Conservation (phyloP, 2,113 vertebrate genomes). For the Eretmochelys imbricata region DNA sequence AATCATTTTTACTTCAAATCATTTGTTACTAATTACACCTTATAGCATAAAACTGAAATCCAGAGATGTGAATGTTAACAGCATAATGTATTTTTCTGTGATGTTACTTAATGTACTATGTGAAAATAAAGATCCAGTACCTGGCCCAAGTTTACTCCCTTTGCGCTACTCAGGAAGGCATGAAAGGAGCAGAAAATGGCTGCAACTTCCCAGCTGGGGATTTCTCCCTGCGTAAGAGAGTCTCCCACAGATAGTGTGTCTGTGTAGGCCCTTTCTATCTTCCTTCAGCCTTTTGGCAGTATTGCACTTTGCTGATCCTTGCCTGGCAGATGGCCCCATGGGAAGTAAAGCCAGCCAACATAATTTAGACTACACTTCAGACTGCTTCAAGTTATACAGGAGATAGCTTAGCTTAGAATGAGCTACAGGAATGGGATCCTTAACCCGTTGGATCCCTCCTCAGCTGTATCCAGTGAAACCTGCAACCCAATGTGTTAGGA, state of each 20-base stretch:
- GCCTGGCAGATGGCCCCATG: not conserved
- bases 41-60: slow-evolving; percentile 25
- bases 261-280: not conserved
- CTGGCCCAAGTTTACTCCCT: not conserved
- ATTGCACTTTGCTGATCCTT: not conserved
- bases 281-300: not conserved
- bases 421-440: not conserved
- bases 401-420: not conserved
- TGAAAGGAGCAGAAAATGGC: not conserved
- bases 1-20: not conserved
- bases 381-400: not conserved
- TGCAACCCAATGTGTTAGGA: not conserved
- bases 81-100: not conserved
- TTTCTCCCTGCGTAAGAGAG: not conserved
- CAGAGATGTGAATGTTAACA: not conserved
- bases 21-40: not conserved
- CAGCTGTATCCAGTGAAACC: not conserved
- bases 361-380: not conserved
- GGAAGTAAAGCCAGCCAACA: not conserved
- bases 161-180: not conserved
- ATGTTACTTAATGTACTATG: not conserved
- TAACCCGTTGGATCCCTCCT: not conserved
- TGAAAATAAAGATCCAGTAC: not conserved
- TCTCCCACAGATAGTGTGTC: not conserved
- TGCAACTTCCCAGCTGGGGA: not conserved